Conservation (phyloP, 2,113 vertebrate genomes). For the Alligator mississippiensis region DNA sequence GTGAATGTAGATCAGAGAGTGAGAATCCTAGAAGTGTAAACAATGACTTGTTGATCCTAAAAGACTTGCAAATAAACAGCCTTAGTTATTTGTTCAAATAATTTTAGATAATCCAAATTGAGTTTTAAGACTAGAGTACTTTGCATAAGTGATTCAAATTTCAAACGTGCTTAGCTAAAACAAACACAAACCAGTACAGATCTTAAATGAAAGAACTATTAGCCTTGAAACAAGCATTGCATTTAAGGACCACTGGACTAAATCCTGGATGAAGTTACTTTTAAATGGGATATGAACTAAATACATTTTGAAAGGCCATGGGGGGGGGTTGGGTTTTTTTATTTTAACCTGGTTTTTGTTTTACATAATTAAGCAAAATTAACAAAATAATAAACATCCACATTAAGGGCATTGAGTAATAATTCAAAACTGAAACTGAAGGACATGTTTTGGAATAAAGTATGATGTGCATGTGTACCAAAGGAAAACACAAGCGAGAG, state of each 20-base stretch:
- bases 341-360: neutral
- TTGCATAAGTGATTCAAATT: constrained; percentile 18
- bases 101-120: constrained; percentile 24
- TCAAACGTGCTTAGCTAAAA: neutral
- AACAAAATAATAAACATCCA: neutral
- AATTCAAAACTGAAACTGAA: neutral
- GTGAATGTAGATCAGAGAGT: neutral
- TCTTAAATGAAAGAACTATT: constrained; percentile 14
- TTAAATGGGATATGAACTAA: neutral
- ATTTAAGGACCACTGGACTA: neutral
- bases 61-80: constrained; percentile 8
- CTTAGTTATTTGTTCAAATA: neutral
- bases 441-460: neutral
- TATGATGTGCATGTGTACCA: neutral
- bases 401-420: neutral
- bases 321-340: neutral
- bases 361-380: neutral
- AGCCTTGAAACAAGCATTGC: neutral
- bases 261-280: neutral
- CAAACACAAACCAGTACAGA: neutral
- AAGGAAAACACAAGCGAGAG: neutral
- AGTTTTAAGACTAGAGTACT: constrained; percentile 2
- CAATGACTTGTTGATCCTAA: neutral
- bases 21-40: neutral
- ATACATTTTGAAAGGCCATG: neutral